Percentiles rank a stretch among this genome's conserved stretches.
Evolutionary conservation across 2,797 vertebrate species (phyloP).

Genomic region (Crax fasciolata): DNA sequence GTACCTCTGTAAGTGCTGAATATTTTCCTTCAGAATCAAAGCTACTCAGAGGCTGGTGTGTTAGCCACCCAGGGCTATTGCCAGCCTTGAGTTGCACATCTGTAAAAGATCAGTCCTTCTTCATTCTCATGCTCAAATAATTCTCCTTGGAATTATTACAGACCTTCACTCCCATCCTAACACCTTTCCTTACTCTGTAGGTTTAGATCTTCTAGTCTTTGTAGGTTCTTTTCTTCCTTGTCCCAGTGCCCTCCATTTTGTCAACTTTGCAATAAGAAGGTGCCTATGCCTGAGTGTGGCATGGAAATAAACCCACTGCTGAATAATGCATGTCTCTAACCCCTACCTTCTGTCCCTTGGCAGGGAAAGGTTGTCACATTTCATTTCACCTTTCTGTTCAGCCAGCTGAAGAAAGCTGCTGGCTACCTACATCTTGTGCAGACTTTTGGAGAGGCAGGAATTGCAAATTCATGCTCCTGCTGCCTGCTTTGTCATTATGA

Average conservation of each 20-base stretch:
- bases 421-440: neutral
- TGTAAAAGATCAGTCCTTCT: neutral
- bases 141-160: neutral
- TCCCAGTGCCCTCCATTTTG: neutral
- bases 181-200: neutral
- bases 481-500: neutral
- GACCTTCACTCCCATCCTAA: neutral
- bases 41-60: neutral
- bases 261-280: neutral
- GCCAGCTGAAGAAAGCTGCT: conserved; percentile 40
- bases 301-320: neutral
- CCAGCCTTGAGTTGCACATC: neutral
- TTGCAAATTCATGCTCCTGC: conserved; percentile 26
- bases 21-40: neutral
- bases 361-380: conserved; percentile 8
- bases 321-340: conserved; percentile 6
- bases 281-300: neutral
- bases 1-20: neutral
- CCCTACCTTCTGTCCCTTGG: neutral
- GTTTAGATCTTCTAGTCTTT: neutral
- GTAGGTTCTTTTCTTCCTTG: neutral
- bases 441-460: neutral
- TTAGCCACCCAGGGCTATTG: neutral
- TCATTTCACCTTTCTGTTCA: conserved; percentile 42
- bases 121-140: neutral